Conservation (phyloP, 1,140 invertebrate species). For the Drosophila mayri region DNA sequence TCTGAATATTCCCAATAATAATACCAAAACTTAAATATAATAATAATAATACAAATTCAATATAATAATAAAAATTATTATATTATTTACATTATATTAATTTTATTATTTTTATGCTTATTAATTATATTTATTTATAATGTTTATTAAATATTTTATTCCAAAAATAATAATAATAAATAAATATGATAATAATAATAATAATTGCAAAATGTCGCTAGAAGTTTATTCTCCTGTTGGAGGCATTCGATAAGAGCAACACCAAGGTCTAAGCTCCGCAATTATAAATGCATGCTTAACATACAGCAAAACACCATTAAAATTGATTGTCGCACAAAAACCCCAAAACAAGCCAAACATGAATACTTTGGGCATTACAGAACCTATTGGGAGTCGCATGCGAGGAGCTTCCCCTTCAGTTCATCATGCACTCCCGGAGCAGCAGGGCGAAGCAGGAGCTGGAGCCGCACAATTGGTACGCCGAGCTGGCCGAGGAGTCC, state of each 20-base stretch:
- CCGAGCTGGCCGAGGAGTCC: slow-evolving; percentile 57
- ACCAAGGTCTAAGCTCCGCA: slow-evolving; percentile 5
- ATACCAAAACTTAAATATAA: no score
- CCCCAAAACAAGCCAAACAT: neutral
- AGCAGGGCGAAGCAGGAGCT: neutral
- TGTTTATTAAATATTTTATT: no score
- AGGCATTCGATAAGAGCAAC: slow-evolving; percentile 19
- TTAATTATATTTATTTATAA: no score
- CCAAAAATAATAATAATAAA: no score
- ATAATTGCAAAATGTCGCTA: neutral
- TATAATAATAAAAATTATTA: no score
- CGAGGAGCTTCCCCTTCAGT: slow-evolving; percentile 31
- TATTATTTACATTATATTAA: no score
- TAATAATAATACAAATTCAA: no score
- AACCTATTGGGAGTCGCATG: neutral
- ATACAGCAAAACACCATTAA: slow-evolving; percentile 48
- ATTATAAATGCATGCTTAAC: slow-evolving; percentile 44
- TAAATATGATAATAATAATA: no score
- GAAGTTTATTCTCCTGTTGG: neutral
- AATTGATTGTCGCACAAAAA: slow-evolving; percentile 13
- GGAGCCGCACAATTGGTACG: slow-evolving; percentile 32
- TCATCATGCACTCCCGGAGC: slow-evolving; percentile 17
- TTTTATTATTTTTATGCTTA: no score
- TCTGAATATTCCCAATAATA: no score
- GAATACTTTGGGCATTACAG: slow-evolving; percentile 9